phyloP scores from a whole-genome alignment of 2,113 vertebrate genomes.

The Phocoena phocoena region DNA sequence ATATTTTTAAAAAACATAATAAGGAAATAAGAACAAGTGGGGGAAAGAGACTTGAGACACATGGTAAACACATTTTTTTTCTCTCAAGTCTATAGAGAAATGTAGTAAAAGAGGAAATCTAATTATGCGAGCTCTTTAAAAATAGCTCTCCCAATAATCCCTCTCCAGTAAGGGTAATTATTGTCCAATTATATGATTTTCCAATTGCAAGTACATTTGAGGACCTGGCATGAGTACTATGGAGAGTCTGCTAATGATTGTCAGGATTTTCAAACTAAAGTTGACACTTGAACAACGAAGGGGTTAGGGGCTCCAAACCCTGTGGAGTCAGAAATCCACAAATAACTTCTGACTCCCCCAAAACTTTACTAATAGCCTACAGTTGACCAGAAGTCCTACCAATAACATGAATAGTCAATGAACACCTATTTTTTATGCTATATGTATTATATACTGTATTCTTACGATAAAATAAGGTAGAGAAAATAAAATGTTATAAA shows the following conservation, averaged over 20 bases:
- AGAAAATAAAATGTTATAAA: background rate
- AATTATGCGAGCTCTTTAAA: background rate
- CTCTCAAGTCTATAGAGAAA: background rate
- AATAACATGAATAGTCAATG: background rate
- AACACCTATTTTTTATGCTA: background rate
- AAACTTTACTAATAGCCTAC: background rate
- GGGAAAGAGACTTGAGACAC: background rate
- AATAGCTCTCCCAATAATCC: background rate
- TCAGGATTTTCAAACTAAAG: background rate
- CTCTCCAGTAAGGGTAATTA: background rate
- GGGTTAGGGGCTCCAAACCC: background rate
- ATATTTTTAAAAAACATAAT: background rate
- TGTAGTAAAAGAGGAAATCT: background rate
- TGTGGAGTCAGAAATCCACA: background rate
- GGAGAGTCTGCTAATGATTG: background rate
- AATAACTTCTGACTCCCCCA: background rate
- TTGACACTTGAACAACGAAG: background rate
- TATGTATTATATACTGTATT: background rate
- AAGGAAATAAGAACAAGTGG: background rate
- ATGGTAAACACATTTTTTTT: background rate
- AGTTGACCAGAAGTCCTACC: background rate
- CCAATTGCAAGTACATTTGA: background rate
- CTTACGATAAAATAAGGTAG: background rate
- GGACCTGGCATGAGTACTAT: background rate
- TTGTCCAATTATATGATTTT: background rate